Evolutionary conservation across 2,797 vertebrate genomes (phyloP).

Genomic region (Lepilemur septentrionalis): DNA sequence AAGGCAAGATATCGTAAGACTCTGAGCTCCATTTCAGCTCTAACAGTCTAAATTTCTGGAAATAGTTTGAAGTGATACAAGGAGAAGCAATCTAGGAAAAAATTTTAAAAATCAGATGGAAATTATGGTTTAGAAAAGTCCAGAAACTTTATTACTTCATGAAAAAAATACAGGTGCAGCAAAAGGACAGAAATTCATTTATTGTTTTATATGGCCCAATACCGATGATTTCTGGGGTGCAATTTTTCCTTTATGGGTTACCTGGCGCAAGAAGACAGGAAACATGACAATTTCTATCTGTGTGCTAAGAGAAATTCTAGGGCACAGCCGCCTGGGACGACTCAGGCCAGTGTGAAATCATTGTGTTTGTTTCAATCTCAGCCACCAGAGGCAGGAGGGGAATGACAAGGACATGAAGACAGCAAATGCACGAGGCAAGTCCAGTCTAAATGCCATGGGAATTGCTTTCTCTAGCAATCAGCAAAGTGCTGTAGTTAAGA

Average conservation of each 20-base stretch:
- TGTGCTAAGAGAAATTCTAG: neutral
- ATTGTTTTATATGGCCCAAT: neutral
- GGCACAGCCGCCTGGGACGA: neutral
- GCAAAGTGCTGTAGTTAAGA: neutral
- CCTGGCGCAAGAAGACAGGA: neutral
- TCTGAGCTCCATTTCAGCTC: neutral
- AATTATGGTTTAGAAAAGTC: neutral
- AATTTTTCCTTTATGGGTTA: neutral
- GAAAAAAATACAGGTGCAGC: neutral
- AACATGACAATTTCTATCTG: neutral
- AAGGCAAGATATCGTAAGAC: neutral
- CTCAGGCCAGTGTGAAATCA: neutral
- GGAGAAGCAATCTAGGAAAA: neutral
- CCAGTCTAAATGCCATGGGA: neutral
- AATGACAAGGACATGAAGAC: neutral
- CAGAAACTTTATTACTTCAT: neutral
- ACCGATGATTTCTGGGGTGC: neutral
- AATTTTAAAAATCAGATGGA: neutral
- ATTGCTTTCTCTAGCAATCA: neutral
- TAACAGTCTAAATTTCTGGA: neutral
- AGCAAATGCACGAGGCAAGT: neutral
- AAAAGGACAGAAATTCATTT: neutral
- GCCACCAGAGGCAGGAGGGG: neutral
- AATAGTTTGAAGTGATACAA: neutral
- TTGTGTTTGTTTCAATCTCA: neutral